Evolutionary conservation across 2,113 vertebrate genomes (phyloP), one percentile per base, ranked within the genome.

Genomic region (Cariama cristata): DNA sequence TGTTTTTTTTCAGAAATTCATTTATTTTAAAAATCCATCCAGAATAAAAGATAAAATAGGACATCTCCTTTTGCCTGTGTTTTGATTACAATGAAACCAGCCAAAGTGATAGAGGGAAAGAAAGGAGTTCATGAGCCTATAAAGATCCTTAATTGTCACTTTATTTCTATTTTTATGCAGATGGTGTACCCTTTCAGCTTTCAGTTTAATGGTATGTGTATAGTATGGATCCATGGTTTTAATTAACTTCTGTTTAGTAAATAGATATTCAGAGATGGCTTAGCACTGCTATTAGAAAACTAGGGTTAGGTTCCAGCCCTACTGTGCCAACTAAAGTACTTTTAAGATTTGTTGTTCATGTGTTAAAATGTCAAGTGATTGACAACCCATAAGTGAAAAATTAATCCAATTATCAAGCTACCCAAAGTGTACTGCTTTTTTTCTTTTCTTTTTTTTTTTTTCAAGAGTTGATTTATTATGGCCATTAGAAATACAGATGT

Each of bases 241-340:
- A 97, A 98, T 98, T 98, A 98, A 98, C 93, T 98, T 97, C 88
- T 97, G 58, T 73, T 97, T 94, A 96, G 90, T 96, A 97, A 97
- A 97, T 92, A 98, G 90, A 93, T 97, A 96, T 92, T 97, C 93
- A 97, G 89, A 92, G 83, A 91, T 79, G 45, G 87, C 95, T 97
- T 96, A 96, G 63, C 93, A 96, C 50, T 79, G 93, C 89, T 96
- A 86, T 98, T 96, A 97, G 93, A 93, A 92, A 91, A 92, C 69
- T 84, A 79, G 82, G 94, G 58, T 97, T 97, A 98, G 84, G 82
- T 96, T 97, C 83, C 91, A 95, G 89, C 76, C 85, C 38, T 60
- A 82, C 86, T 98, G 72, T 96, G 91, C 82, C 98, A 97, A 98
- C 97, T 98, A 98, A 98, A 98, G 97, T 96, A 97, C 91, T 97